A percentile compares a stretch with the other conserved stretches of the same genome.
Conservation (phyloP, 2,113 vertebrate species). For the Platysteira castanea region DNA sequence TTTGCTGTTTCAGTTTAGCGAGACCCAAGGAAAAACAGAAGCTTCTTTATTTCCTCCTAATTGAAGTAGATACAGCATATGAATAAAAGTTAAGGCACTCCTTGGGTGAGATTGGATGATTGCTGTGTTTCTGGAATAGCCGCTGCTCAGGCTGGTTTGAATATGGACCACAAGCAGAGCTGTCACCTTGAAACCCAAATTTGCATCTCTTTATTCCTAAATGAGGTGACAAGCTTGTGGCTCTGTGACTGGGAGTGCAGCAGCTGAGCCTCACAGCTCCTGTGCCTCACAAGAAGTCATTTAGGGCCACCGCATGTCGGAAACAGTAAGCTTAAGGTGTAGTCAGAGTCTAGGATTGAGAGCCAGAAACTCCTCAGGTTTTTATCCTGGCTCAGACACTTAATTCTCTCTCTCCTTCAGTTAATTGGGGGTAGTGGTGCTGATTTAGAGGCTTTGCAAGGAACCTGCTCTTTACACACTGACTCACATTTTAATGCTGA, state of each 20-base stretch:
- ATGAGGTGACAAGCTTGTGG: not conserved
- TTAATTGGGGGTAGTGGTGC: not conserved
- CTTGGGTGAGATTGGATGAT: not conserved
- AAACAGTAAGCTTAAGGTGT: not conserved
- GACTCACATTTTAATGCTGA: not conserved
- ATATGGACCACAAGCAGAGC: not conserved
- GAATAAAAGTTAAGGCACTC: not conserved
- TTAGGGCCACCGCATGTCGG: not conserved
- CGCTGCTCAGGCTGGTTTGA: not conserved
- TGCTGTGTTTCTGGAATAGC: not conserved
- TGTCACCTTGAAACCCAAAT: not conserved
- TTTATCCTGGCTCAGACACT: constrained; percentile 14
- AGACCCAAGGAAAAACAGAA: not conserved
- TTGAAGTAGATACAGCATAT: not conserved
- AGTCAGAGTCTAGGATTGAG: not conserved
- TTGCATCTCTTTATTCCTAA: not conserved
- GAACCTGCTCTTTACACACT: not conserved
- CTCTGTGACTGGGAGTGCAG: not conserved
- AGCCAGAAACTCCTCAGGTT: not conserved
- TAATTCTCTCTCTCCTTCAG: not conserved
- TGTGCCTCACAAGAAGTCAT: not conserved
- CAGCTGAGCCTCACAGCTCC: not conserved
- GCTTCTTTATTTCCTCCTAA: not conserved
- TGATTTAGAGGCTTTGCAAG: not conserved
- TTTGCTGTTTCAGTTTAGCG: not conserved